Percentiles rank a stretch among this genome's conserved stretches.
Evolutionary conservation across 2,888 invertebrate species (phyloP).

Genomic region (Callosobruchus maculatus): DNA sequence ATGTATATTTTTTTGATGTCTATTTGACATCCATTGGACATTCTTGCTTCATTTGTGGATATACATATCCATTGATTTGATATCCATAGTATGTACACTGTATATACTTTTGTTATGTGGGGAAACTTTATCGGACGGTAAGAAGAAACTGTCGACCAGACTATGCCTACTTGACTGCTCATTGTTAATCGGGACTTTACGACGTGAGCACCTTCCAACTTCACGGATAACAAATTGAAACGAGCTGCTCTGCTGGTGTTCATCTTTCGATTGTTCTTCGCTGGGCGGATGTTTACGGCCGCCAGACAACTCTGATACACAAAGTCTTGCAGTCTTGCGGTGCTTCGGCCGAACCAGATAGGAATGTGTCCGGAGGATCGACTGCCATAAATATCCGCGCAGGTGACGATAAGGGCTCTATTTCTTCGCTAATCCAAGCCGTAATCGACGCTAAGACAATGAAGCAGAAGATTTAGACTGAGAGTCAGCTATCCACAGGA

Average conservation of each 20-base stretch:
- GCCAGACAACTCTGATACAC: neutral
- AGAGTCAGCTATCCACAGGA: too few species aligned
- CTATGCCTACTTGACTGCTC: conserved; percentile 14
- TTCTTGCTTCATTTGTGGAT: too few species aligned
- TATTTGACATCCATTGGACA: too few species aligned
- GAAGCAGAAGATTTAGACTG: neutral
- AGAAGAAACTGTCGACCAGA: neutral
- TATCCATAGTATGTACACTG: too few species aligned
- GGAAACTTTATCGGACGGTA: too few species aligned
- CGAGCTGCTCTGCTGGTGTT: conserved; percentile 6
- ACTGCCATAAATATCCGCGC: neutral
- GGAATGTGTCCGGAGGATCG: neutral
- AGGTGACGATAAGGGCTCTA: neutral
- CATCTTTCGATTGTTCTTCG: neutral
- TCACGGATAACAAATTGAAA: conserved; percentile 27
- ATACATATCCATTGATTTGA: too few species aligned
- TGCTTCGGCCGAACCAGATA: neutral
- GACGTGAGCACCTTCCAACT: conserved; percentile 21
- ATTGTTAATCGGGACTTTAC: conserved; percentile 34
- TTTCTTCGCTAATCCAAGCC: neutral
- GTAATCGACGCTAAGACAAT: neutral
- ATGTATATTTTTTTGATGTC: too few species aligned
- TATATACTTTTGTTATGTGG: too few species aligned
- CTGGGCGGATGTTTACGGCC: neutral
- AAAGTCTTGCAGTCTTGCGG: neutral